Evolutionary conservation across 1,140 invertebrate genomes (phyloP).

Genomic region (Hylyphantes graminicola): DNA sequence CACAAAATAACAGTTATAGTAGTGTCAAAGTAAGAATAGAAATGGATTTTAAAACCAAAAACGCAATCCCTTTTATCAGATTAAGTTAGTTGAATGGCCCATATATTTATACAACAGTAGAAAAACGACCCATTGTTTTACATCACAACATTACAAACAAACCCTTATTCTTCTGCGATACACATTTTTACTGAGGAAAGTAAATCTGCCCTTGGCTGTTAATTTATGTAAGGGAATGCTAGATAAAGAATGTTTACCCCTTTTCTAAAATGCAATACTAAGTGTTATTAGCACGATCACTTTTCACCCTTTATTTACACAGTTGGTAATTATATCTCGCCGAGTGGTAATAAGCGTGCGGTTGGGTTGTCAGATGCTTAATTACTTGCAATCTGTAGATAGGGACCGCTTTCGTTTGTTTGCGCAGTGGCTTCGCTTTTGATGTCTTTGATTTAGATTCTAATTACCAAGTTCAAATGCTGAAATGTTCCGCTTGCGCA

Average conservation of each 20-base stretch:
- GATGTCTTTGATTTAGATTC: slow-evolving; percentile 9
- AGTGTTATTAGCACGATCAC: slow-evolving; percentile 9
- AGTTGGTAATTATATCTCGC: neutral
- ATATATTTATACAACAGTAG: too few relatives aligned
- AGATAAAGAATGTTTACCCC: slow-evolving; percentile 4
- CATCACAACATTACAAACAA: neutral
- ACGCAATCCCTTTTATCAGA: too few relatives aligned
- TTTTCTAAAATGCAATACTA: neutral
- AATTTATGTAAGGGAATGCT: slow-evolving; percentile 1
- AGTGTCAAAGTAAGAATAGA: too few relatives aligned
- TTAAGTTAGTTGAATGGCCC: too few relatives aligned
- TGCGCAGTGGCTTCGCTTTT: neutral
- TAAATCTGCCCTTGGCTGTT: neutral
- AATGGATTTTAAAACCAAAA: too few relatives aligned
- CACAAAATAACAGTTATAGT: too few relatives aligned
- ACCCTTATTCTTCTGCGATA: neutral
- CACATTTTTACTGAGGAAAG: neutral
- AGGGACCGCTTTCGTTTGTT: neutral
- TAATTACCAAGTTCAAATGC: neutral
- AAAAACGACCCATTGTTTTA: neutral
- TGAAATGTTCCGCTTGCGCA: too few relatives aligned
- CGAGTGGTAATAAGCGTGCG: neutral
- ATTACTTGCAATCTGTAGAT: neutral
- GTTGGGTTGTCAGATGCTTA: slow-evolving; percentile 9
- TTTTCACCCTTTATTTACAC: slow-evolving; percentile 3